phyloP scores from a whole-genome alignment of 2,797 vertebrate genomes.

The Lagorchestes hirsutus region DNA sequence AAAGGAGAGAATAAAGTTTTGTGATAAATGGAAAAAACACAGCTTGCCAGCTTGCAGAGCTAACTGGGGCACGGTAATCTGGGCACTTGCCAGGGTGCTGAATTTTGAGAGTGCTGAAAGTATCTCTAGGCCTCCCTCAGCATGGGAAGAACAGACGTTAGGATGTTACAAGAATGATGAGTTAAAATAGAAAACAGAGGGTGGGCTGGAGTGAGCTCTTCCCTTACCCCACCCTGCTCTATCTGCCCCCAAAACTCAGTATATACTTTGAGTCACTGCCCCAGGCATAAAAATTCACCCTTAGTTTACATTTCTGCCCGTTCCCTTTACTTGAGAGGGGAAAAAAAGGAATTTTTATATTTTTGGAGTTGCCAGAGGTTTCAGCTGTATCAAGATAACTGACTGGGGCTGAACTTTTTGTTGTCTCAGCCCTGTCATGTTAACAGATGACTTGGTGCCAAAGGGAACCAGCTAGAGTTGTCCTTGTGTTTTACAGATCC shows the following conservation, averaged over 20 bases:
- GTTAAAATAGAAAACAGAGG: neutral
- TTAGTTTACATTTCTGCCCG: neutral
- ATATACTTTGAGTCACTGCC: neutral
- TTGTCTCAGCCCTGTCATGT: neutral
- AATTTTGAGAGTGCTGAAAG: slow-evolving; percentile 1
- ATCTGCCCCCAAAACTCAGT: neutral
- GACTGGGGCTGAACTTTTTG: neutral
- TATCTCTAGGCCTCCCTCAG: neutral
- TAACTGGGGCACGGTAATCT: neutral
- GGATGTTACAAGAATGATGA: neutral
- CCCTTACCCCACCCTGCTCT: neutral
- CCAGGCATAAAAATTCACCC: neutral
- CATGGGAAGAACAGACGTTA: neutral
- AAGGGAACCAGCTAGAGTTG: neutral
- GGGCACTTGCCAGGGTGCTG: neutral
- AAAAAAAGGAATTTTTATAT: neutral
- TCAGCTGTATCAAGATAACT: neutral
- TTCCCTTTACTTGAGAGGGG: neutral
- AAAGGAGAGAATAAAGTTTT: neutral
- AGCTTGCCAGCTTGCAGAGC: neutral
- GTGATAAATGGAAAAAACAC: neutral
- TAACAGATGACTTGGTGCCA: neutral
- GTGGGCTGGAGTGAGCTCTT: neutral
- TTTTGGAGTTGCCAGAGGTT: neutral
- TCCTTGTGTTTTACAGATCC: slow-evolving; percentile 83